Conservation (phyloP, 1,140 invertebrate species). For the Drosophila funebris region DNA sequence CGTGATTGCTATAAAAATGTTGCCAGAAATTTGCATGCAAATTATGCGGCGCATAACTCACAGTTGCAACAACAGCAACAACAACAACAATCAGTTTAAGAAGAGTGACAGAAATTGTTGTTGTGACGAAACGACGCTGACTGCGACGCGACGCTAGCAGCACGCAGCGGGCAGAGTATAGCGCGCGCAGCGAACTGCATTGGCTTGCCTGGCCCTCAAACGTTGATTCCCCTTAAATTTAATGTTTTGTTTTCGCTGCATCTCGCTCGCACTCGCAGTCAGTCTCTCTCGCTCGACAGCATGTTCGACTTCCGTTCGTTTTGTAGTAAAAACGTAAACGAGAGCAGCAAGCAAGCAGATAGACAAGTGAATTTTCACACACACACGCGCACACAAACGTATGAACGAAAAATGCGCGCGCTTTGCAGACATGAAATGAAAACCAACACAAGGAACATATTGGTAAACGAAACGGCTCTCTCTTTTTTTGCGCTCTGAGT, state of each 20-base stretch:
- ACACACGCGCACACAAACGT: conserved; percentile 30
- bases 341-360: conserved; percentile 36
- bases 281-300: conserved; percentile 22
- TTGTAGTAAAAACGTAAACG: conserved; percentile 70
- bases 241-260: conserved; percentile 73
- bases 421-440: conserved; percentile 40
- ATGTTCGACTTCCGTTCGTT: conserved; percentile 54
- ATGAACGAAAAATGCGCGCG: conserved; percentile 64
- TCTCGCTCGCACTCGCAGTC: conserved; percentile 44
- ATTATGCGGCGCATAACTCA: conserved; percentile 33
- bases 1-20: conserved; percentile 25
- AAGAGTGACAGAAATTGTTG: conserved; percentile 27
- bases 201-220: conserved; percentile 25
- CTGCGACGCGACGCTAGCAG: neutral
- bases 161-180: neutral
- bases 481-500: conserved; percentile 9
- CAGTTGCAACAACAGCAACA: conserved; percentile 9
- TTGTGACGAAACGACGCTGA: conserved; percentile 52
- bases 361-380: conserved; percentile 71
- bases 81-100: neutral
- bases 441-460: conserved; percentile 61
- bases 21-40: conserved; percentile 40
- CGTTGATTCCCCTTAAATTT: conserved; percentile 59
- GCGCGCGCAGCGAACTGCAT: conserved; percentile 21
- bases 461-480: conserved; percentile 41